Conservation (phyloP, 2,113 vertebrate genomes). For the Conger conger region DNA sequence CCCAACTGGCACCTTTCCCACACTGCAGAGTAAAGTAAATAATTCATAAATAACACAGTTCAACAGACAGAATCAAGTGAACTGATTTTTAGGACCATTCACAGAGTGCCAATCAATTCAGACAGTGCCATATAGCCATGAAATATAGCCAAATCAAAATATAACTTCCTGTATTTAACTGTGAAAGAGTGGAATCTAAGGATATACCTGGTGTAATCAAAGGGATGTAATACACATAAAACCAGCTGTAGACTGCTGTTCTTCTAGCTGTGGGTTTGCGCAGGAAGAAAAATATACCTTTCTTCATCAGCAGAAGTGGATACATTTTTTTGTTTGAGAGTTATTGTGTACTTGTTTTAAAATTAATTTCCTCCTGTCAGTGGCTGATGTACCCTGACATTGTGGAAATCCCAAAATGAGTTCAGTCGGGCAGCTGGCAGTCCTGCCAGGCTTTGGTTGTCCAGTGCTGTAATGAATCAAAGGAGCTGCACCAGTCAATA, state of each 20-base stretch:
- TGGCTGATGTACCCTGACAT: not conserved
- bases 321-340: not conserved
- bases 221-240: not conserved
- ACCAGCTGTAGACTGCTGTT: not conserved
- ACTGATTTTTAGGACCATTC: not conserved
- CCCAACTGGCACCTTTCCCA: not conserved
- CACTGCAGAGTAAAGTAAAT: not conserved
- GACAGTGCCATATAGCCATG: not conserved
- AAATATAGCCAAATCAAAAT: not conserved
- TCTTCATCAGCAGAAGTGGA: too few relatives aligned
- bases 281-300: not conserved
- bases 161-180: not conserved
- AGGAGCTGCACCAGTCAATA: not conserved
- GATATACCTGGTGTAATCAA: not conserved
- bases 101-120: not conserved
- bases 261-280: not conserved
- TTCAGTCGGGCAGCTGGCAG: not conserved
- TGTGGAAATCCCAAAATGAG: not conserved
- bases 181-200: not conserved
- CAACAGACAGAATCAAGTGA: not conserved
- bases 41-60: not conserved
- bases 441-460: not conserved
- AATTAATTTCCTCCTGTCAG: not conserved
- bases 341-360: not conserved
- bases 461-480: not conserved